Conservation (phyloP, 2,888 invertebrate genomes). For the Trissoscelio sp. region DNA sequence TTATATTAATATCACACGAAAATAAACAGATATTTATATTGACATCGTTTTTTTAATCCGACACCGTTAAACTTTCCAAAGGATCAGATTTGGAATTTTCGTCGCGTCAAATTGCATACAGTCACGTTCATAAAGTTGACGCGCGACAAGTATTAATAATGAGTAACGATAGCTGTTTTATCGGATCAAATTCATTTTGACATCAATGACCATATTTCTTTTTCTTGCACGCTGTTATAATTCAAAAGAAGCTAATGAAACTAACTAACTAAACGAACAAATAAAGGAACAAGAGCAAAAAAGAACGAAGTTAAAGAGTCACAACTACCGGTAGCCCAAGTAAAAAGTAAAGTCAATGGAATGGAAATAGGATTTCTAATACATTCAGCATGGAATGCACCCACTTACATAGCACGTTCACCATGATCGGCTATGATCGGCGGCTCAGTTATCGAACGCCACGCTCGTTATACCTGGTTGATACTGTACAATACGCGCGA, state of each 20-base stretch:
- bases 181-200: neutral
- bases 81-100: constrained; percentile 74
- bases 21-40: too few species aligned
- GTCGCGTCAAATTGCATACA: constrained; percentile 74
- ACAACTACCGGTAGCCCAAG: constrained; percentile 6
- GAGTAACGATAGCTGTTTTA: constrained; percentile 74
- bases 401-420: constrained; percentile 69
- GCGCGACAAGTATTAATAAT: constrained; percentile 77
- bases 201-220: too few species aligned
- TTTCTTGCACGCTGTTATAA: too few species aligned
- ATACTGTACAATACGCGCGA: constrained; percentile 29
- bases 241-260: too few species aligned
- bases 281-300: too few species aligned
- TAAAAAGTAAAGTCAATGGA: constrained; percentile 53
- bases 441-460: constrained; percentile 43
- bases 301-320: too few species aligned
- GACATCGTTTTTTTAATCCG: too few species aligned
- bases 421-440: constrained; percentile 49
- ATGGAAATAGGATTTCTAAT: constrained; percentile 68
- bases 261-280: too few species aligned
- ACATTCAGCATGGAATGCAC: constrained; percentile 68
- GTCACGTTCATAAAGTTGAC: constrained; percentile 74
- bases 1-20: too few species aligned
- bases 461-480: constrained; percentile 30
- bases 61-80: constrained; percentile 57